A percentile compares a stretch with the other conserved stretches of the same genome.
Conservation (phyloP, 2,113 vertebrate genomes). For the Ploceus nigricollis region DNA sequence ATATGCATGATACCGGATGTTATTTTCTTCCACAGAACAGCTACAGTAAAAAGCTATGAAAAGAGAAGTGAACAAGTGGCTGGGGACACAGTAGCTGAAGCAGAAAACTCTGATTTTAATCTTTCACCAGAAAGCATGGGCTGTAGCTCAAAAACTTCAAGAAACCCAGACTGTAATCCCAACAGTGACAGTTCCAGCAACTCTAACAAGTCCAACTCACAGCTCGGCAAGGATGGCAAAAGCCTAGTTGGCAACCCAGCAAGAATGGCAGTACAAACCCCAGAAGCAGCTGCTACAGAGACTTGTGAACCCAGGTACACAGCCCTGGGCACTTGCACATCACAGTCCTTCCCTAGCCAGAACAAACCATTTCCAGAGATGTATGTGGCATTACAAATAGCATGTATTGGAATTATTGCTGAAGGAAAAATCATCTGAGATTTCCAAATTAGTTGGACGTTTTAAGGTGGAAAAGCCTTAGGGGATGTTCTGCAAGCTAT, state of each 20-base stretch:
- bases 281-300: not conserved
- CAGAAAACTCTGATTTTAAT: constrained; percentile 1
- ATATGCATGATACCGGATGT: not conserved
- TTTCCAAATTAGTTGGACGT: not conserved
- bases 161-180: not conserved
- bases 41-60: not conserved
- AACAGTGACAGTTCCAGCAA: not conserved
- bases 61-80: not conserved
- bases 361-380: not conserved
- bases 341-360: not conserved
- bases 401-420: not conserved
- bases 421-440: not conserved
- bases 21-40: not conserved
- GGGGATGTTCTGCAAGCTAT: not conserved
- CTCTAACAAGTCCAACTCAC: not conserved
- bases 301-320: not conserved
- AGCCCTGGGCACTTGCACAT: not conserved
- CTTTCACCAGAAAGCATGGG: not conserved
- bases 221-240: not conserved
- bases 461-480: not conserved
- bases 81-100: not conserved
- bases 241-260: not conserved
- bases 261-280: not conserved
- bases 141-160: not conserved
- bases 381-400: not conserved